Conservation (phyloP, 2,797 vertebrate genomes). For the Syngnathus rostellatus region DNA sequence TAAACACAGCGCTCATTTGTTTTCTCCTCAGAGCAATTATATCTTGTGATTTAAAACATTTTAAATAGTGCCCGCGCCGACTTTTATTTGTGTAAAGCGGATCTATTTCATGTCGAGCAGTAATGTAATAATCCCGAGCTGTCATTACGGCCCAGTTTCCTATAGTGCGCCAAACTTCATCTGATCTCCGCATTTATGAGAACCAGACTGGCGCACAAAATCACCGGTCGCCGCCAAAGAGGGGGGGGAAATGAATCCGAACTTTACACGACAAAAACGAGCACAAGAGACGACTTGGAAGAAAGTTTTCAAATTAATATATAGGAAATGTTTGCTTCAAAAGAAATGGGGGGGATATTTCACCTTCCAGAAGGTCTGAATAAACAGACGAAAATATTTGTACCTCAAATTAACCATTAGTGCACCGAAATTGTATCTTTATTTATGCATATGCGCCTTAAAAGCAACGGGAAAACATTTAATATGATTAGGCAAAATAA, state of each 20-base stretch:
- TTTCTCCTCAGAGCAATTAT: slow-evolving; percentile 69
- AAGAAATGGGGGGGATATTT: slow-evolving; percentile 53
- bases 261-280: slow-evolving; percentile 39
- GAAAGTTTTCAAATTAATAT: slow-evolving; percentile 63
- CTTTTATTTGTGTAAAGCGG: slow-evolving; percentile 74
- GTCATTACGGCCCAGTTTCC: slow-evolving; percentile 68
- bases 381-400: slow-evolving; percentile 69
- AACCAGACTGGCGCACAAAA: slow-evolving; percentile 64
- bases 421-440: slow-evolving; percentile 35
- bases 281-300: slow-evolving; percentile 51
- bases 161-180: slow-evolving; percentile 53
- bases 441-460: slow-evolving; percentile 34
- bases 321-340: slow-evolving; percentile 68
- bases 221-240: slow-evolving; percentile 34
- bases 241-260: slow-evolving; percentile 4
- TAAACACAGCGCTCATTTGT: slow-evolving; percentile 75
- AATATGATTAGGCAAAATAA: background rate
- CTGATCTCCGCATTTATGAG: slow-evolving; percentile 67
- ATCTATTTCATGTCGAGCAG: slow-evolving; percentile 74
- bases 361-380: slow-evolving; percentile 57
- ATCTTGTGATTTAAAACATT: slow-evolving; percentile 73
- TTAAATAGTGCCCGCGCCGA: slow-evolving; percentile 67
- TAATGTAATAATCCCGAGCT: slow-evolving; percentile 78
- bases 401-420: slow-evolving; percentile 31
- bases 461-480: background rate